These are phyloP conservation scores for Echeneis naucrates DNA, from an alignment of 2,797 vertebrate species.

Conservation along the genomic window DNA sequence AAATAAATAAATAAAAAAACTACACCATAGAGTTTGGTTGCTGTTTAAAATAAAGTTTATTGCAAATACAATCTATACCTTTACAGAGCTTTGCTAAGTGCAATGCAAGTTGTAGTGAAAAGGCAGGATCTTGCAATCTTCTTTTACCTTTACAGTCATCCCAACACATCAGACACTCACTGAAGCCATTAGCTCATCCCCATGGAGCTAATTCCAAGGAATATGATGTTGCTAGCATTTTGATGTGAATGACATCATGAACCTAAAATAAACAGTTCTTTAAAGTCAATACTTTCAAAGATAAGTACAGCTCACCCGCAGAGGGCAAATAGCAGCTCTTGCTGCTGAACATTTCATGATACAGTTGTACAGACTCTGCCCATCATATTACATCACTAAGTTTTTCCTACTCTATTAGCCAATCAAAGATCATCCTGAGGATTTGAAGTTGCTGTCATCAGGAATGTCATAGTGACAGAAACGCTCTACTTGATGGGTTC, in stretches of 20 bases:
- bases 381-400: background rate
- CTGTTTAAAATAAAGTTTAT: too few species aligned
- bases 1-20: too few species aligned
- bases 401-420: background rate
- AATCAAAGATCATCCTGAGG: background rate
- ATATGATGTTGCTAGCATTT: background rate
- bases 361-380: background rate
- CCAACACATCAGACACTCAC: background rate
- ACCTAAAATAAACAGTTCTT: background rate
- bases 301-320: background rate
- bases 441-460: constrained; percentile 4
- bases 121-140: background rate
- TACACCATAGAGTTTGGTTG: too few species aligned
- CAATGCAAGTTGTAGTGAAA: background rate
- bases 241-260: background rate
- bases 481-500: constrained; percentile 68
- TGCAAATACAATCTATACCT: constrained; percentile 10
- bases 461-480: constrained; percentile 50
- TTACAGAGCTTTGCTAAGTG: background rate
- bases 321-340: too few species aligned
- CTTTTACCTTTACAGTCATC: background rate
- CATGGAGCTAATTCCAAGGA: background rate
- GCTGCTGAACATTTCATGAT: background rate
- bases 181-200: background rate
- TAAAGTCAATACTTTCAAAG: background rate